Evolutionary conservation across 1,140 invertebrate genomes (phyloP), one percentile per base, ranked within the genome.

Genomic region (Micrasema longulum): DNA sequence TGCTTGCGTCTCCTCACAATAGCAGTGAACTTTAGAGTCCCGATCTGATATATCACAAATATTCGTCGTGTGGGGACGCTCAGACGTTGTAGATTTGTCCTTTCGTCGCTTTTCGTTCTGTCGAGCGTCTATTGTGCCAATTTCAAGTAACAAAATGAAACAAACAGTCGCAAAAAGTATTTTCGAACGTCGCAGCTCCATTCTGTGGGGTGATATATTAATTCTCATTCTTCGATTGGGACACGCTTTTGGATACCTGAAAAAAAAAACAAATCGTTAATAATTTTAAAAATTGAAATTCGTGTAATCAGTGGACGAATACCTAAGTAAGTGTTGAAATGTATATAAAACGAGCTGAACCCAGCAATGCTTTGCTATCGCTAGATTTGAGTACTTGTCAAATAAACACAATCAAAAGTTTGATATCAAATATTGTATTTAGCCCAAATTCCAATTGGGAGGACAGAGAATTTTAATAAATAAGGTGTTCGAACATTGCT

Each of bases 11-110:
- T 80, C 78, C 76, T 83, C 81, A 64, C 84, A 85, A 73, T 85
- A 85, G 66, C 84, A 85, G 38, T 85, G 83, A 9, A 85, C 81
- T 78, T 83, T 83, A 0, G 82, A 84, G 43, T 84, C 80, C 72
- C 83, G 77, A 60, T 85, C 82, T 10, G 66, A n/a, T 57, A 82
- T 84, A 71, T 84, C 82, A 71, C 84, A 85, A 45, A 84, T 81
- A 71, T 84, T 84, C 14, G 53, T 41, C 11, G 63, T 35, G 2
- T 73, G 63, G 14, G 71, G 55, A 9, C 47, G 50, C 16, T 72
- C 74, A 22, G 71, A 47, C 4, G 62, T 67, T 16, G 62, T 63
- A 4, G 60, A 62, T 43, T 76, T 76, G 63, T 73, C 69, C 69
- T 71, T 76, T 23, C 71, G 71, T 20, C 75, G 66, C 23, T 73